Percentiles rank a stretch among this genome's conserved stretches.
Evolutionary conservation across 2,888 invertebrate genomes (phyloP).

Genomic region (Leucophenga montana): DNA sequence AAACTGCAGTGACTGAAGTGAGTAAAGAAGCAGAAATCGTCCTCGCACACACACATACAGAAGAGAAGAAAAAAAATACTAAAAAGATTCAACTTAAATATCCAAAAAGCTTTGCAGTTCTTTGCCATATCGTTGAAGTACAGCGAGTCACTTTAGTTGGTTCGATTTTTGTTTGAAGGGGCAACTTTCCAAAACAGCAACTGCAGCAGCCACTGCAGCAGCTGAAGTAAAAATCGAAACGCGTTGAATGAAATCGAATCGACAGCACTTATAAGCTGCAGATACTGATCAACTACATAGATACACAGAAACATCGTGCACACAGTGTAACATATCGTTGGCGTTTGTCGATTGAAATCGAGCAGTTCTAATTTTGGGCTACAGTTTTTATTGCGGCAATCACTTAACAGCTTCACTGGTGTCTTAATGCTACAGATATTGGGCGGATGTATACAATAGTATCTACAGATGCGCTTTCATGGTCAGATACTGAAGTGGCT

Average conservation of each 20-base stretch:
- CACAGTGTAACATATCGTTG: constrained; percentile 15
- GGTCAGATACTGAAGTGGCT: too few relatives aligned
- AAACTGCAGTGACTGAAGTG: too few relatives aligned
- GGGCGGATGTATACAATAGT: too few relatives aligned
- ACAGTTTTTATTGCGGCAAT: constrained; percentile 28
- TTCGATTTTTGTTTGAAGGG: too few relatives aligned
- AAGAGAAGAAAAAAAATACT: not conserved
- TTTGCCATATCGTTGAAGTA: too few relatives aligned
- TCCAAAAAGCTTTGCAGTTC: too few relatives aligned
- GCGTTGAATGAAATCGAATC: not conserved
- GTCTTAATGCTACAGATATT: not conserved
- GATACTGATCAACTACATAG: not conserved
- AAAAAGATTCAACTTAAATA: too few relatives aligned
- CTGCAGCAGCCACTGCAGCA: too few relatives aligned
- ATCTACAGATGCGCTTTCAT: too few relatives aligned
- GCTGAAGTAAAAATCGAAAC: too few relatives aligned
- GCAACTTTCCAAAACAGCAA: too few relatives aligned
- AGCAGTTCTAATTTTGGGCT: constrained; percentile 29
- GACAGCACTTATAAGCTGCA: constrained; percentile 4
- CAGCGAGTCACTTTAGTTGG: too few relatives aligned
- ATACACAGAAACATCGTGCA: not conserved
- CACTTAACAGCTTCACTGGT: constrained; percentile 22
- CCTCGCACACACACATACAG: not conserved
- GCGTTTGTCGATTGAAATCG: constrained; percentile 12
- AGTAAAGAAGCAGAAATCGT: not conserved